Base-by-base conservation (phyloP, 2,888 invertebrate species). In the Eupeodes latifasciatus region DNA sequence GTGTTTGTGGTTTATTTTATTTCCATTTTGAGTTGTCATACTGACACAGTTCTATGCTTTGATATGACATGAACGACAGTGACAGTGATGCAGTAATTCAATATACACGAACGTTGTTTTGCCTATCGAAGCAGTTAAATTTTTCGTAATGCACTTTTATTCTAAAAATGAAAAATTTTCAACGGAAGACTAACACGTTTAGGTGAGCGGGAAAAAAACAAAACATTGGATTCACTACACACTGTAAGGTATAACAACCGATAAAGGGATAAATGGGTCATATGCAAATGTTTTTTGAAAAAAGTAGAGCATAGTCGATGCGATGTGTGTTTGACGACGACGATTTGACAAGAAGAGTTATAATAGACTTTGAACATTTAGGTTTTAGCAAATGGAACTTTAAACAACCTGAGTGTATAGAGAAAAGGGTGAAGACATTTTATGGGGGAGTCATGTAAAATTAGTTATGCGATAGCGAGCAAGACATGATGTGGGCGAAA, bases 1-100 rank as follows among this genome's bases (percentile, higher is more conserved):
- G 76, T 77, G 76, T 61, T n/a, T n/a, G 80, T 77, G 71, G 83
- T 76, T 66, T 57, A 34, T 71, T 86, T 87, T 75, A 76, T 64
- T 57, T 62, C 75, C 71, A 83, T 75, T 62, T 40, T 40, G 40
- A 36, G 69, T 69, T 76, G 71, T 53, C 80, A 62, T 81, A 84
- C 84, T 87, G 87, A 84, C 88, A 85, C 79, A 85, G 51, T 88
- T 85, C 66, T 81, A 16, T 19, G 74, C 34, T 71, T 71, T 55
- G 55, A 62, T 57, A 51, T 64, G 49, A 49, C 49, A 59, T 44
- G 53, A 12, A 16, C 47, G 51, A 34, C 71, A 27, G 36, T 49
- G 69, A 71, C 72, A 34, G 34, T 55, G 64, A 44, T 49, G 44
- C 53, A 79, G 86, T 83, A 82, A 82, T 75, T 69, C 44, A 49